phyloP scores from a whole-genome alignment of 2,888 invertebrate genomes.

The Dolichopus griseipennis region DNA sequence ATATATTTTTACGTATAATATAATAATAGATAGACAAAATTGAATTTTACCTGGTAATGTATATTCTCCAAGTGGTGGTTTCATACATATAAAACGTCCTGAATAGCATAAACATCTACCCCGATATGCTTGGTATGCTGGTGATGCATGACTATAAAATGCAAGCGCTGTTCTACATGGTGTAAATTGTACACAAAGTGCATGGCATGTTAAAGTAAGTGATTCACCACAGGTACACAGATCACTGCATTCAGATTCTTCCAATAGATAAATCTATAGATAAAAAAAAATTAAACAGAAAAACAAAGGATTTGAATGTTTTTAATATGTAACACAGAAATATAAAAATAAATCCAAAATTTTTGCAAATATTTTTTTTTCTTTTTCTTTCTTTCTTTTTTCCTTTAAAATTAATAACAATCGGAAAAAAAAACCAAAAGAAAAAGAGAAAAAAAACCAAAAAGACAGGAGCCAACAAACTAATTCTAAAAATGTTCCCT shows the following conservation, averaged over 20 bases:
- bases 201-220: constrained; percentile 71
- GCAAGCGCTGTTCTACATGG: constrained; percentile 82
- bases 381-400: neutral
- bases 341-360: too few species aligned
- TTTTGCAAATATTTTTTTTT: neutral
- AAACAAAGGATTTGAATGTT: constrained; percentile 9
- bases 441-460: too few species aligned
- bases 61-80: constrained; percentile 61
- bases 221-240: constrained; percentile 77
- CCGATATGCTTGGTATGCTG: constrained; percentile 81
- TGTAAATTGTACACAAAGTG: constrained; percentile 77
- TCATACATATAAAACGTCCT: constrained; percentile 85
- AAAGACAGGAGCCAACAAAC: too few species aligned
- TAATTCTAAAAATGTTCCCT: too few species aligned
- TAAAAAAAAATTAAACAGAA: constrained; percentile 20
- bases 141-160: constrained; percentile 82
- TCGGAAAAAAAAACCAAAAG: too few species aligned
- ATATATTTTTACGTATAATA: too few species aligned
- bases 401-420: too few species aligned
- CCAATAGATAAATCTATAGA: constrained; percentile 47
- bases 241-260: constrained; percentile 83
- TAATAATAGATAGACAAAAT: too few species aligned
- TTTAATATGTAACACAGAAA: neutral
- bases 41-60: constrained; percentile 39
- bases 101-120: constrained; percentile 87